A percentile compares a stretch with the other conserved stretches of the same genome.
These are phyloP conservation scores for Eutrigla gurnardus DNA, from an alignment of 2,797 vertebrate species.

Conservation along the genomic window DNA sequence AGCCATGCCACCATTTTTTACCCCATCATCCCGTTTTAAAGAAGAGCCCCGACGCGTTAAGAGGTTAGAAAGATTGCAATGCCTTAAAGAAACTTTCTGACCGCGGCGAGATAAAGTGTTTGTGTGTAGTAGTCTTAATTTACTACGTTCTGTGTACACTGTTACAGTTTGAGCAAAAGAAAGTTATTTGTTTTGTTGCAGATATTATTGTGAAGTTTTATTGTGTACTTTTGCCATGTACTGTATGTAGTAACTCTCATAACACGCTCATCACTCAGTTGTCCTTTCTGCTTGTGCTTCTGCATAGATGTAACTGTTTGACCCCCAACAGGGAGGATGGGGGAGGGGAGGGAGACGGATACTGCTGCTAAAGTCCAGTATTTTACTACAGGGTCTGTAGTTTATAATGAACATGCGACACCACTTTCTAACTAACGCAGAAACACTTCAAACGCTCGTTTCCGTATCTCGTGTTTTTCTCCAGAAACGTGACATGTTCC, in stretches of 20 bases:
- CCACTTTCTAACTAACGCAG: slow-evolving; percentile 16
- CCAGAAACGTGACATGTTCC: slow-evolving; percentile 22
- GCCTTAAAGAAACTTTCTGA: slow-evolving; percentile 54
- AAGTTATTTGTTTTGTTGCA: slow-evolving; percentile 52
- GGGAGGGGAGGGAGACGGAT: background rate
- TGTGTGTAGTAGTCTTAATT: slow-evolving; percentile 68
- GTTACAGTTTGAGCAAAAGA: slow-evolving; percentile 62
- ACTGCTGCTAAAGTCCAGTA: slow-evolving; percentile 59
- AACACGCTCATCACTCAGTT: slow-evolving; percentile 34
- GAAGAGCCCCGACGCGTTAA: slow-evolving; percentile 1
- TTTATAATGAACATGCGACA: slow-evolving; percentile 38
- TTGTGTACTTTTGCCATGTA: slow-evolving; percentile 62
- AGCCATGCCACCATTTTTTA: slow-evolving; percentile 15
- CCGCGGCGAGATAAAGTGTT: slow-evolving; percentile 48
- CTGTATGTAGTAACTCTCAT: slow-evolving; percentile 54
- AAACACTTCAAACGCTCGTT: slow-evolving; percentile 18
- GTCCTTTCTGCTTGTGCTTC: slow-evolving; percentile 50
- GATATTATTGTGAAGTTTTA: slow-evolving; percentile 63
- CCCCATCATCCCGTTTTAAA: slow-evolving; percentile 11
- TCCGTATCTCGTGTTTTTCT: slow-evolving; percentile 6
- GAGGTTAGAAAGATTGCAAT: slow-evolving; percentile 30
- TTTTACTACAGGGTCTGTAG: slow-evolving; percentile 35
- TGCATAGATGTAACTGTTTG: slow-evolving; percentile 33
- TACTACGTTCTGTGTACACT: slow-evolving; percentile 63
- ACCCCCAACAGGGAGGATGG: slow-evolving; percentile 18